phyloP scores from a whole-genome alignment of 92 coral and sea anemone genomes.

The Nematostella vectensis region DNA sequence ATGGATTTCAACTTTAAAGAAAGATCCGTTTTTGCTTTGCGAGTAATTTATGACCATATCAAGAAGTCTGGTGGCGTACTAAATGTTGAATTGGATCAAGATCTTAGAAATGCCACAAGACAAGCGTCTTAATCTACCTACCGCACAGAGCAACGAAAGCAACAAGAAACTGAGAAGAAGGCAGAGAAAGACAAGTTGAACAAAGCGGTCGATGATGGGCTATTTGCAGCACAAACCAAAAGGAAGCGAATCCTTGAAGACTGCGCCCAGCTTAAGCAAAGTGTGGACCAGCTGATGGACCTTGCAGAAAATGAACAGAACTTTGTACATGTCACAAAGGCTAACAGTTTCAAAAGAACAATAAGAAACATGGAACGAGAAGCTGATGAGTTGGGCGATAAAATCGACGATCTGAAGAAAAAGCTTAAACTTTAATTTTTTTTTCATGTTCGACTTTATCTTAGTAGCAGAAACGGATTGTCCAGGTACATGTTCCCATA shows the following conservation, averaged over 20 bases:
- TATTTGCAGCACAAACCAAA: constrained; percentile 24
- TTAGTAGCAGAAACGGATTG: no score
- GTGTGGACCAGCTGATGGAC: constrained; percentile 59
- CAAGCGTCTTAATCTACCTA: constrained; percentile 37
- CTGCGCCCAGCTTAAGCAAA: constrained; percentile 35
- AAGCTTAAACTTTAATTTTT: constrained; percentile 1
- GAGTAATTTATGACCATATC: constrained; percentile 53
- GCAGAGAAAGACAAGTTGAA: constrained; percentile 32
- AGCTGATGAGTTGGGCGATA: constrained; percentile 37
- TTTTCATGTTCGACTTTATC: no score
- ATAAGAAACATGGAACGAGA: constrained; percentile 47
- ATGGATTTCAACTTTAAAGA: constrained; percentile 53
- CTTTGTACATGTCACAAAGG: constrained; percentile 50
- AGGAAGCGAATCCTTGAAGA: constrained; percentile 37
- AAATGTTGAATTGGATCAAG: constrained; percentile 43
- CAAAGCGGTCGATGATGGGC: constrained; percentile 32
- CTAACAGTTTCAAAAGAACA: constrained; percentile 60
- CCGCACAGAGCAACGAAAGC: constrained; percentile 32
- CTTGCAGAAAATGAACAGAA: constrained; percentile 53
- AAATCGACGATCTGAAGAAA: constrained; percentile 26
- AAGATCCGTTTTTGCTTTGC: constrained; percentile 49
- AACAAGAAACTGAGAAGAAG: constrained; percentile 39
- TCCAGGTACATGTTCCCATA: no score
- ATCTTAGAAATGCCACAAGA: constrained; percentile 52
- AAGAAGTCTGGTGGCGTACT: constrained; percentile 42